phyloP scores from a whole-genome alignment of 2,113 vertebrate species.

The Ifrita kowaldi region DNA sequence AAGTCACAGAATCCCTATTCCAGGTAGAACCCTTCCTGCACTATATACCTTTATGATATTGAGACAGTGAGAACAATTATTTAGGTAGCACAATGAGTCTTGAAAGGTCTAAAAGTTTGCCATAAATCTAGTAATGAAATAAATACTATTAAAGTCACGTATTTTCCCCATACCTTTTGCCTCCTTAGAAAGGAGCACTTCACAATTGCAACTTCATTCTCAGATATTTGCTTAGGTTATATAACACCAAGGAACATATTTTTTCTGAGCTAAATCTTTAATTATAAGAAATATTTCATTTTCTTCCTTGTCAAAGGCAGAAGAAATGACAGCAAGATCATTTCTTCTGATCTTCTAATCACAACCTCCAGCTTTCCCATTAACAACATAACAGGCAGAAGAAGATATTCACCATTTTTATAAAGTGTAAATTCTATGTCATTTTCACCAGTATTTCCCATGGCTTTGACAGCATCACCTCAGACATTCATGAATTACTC shows the following conservation, averaged over 20 bases:
- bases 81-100: background rate
- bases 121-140: background rate
- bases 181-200: background rate
- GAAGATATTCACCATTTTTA: rapidly evolving
- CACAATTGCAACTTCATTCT: background rate
- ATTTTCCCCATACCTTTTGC: rapidly evolving
- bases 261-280: background rate
- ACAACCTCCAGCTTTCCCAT: background rate
- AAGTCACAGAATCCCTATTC: background rate
- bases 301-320: background rate
- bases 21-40: background rate
- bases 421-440: rapidly evolving
- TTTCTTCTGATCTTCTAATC: no score
- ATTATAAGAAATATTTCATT: background rate
- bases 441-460: background rate
- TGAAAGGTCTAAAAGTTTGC: background rate
- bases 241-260: rapidly evolving
- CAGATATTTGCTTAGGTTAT: background rate
- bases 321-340: rapidly evolving
- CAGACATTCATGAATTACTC: background rate
- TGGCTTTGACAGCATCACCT: background rate
- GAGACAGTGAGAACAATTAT: background rate
- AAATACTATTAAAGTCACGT: rapidly evolving
- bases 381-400: background rate
- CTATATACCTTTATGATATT: background rate